Percentiles rank a stretch among this genome's conserved stretches.
Evolutionary conservation across 2,113 vertebrate genomes (phyloP).

Genomic region (Gasterosteus nipponicus): DNA sequence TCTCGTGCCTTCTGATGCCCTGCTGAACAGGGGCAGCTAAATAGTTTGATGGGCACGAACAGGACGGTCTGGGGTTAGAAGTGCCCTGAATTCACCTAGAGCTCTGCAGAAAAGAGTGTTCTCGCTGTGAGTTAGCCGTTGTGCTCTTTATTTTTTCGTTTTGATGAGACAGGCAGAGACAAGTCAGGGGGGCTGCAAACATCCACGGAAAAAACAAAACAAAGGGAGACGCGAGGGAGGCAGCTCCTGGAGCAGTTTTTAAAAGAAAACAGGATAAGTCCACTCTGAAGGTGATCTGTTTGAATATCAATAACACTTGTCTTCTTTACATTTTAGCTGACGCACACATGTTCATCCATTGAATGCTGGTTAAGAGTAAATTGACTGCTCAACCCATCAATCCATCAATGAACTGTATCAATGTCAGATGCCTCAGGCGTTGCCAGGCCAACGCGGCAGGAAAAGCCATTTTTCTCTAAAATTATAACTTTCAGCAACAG

Average conservation of each 20-base stretch:
- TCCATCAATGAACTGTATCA: background rate
- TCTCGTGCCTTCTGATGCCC: background rate
- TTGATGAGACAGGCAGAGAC: background rate
- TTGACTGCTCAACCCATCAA: background rate
- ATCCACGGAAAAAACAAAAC: too few relatives aligned
- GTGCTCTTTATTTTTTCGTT: background rate
- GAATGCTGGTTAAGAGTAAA: background rate
- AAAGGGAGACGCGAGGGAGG: background rate
- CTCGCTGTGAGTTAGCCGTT: background rate
- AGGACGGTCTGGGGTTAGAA: background rate
- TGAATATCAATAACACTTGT: background rate
- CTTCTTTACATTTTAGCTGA: background rate
- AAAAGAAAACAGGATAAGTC: background rate
- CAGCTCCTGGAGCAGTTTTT: too few relatives aligned
- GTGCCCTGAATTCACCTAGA: background rate
- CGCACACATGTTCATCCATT: background rate
- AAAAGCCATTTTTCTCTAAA: background rate
- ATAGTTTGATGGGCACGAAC: background rate
- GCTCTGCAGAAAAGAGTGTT: background rate
- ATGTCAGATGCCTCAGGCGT: background rate
- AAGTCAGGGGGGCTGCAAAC: background rate
- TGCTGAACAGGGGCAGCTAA: background rate
- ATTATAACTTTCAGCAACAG: background rate
- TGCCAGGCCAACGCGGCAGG: background rate
- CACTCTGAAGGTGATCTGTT: background rate